These are phyloP conservation scores for Rostratula benghalensis DNA, from an alignment of 2,113 vertebrate species.

Conservation along the genomic window DNA sequence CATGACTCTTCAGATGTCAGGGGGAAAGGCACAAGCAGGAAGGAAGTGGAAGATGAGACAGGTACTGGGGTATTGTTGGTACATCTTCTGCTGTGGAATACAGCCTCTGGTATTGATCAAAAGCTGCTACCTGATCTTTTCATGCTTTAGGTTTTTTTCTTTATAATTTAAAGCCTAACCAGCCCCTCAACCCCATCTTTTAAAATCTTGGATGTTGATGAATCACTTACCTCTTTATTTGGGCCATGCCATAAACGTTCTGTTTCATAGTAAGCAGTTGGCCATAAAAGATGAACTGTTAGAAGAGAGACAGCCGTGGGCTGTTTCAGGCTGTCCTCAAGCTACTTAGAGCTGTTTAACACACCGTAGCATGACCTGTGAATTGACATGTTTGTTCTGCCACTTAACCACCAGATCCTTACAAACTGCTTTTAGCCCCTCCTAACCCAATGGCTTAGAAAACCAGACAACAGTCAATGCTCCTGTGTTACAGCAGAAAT, in stretches of 20 bases:
- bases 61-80: background rate
- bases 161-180: background rate
- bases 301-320: background rate
- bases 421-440: background rate
- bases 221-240: slow-evolving; percentile 12
- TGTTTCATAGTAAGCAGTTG: background rate
- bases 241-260: background rate
- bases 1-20: background rate
- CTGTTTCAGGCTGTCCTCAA: slow-evolving; percentile 26
- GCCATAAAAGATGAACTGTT: slow-evolving; percentile 37
- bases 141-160: background rate
- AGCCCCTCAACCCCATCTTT: background rate
- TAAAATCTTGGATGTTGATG: background rate
- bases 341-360: background rate
- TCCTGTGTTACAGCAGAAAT: background rate
- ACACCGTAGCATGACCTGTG: slow-evolving; percentile 1
- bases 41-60: background rate
- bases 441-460: background rate
- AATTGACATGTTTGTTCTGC: background rate
- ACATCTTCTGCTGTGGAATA: background rate
- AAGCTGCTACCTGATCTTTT: background rate
- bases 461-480: background rate
- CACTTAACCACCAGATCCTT: background rate
- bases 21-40: background rate
- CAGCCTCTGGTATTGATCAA: background rate